Evolutionary conservation across 1,140 invertebrate species (phyloP).

Genomic region (Eriosoma lanigerum): DNA sequence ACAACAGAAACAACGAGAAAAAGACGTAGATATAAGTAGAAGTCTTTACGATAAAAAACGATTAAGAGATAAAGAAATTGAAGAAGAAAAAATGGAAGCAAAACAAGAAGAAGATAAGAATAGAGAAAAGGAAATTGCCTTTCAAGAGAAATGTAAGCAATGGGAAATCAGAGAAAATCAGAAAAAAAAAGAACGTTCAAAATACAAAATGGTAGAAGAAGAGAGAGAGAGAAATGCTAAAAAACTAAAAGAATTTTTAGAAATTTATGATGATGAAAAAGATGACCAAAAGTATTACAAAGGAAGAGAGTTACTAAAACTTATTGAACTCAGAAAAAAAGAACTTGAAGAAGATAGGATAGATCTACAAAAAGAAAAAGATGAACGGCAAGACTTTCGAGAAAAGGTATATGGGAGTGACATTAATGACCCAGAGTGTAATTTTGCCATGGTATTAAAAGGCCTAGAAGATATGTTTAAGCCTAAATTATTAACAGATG

Average conservation of each 20-base stretch:
- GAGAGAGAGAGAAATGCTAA: slow-evolving; percentile 88
- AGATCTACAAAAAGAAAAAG: slow-evolving; percentile 86
- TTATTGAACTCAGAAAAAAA: slow-evolving; percentile 85
- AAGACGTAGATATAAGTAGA: slow-evolving; percentile 51
- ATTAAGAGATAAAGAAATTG: slow-evolving; percentile 79
- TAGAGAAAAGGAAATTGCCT: slow-evolving; percentile 89
- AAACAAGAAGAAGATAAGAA: slow-evolving; percentile 87
- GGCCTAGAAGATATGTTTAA: slow-evolving; percentile 82
- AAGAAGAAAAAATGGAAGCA: slow-evolving; percentile 87
- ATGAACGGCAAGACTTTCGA: slow-evolving; percentile 88
- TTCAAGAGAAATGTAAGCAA: slow-evolving; percentile 76
- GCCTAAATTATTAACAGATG: slow-evolving; percentile 75
- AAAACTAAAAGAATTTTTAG: slow-evolving; percentile 92
- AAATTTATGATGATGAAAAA: slow-evolving; percentile 97
- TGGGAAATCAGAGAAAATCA: slow-evolving; percentile 94
- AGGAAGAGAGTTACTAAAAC: slow-evolving; percentile 82
- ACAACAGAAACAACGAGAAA: slow-evolving; percentile 55
- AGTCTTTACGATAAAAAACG: slow-evolving; percentile 53
- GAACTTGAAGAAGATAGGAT: slow-evolving; percentile 88
- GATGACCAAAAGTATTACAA: slow-evolving; percentile 97
- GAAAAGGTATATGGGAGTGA: slow-evolving; percentile 77
- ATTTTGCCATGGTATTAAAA: slow-evolving; percentile 76
- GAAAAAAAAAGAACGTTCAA: slow-evolving; percentile 84
- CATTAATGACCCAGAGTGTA: slow-evolving; percentile 73
- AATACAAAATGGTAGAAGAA: slow-evolving; percentile 79